Evolutionary conservation across 2,888 invertebrate genomes (phyloP).

Genomic region (Acrobasis consociella): DNA sequence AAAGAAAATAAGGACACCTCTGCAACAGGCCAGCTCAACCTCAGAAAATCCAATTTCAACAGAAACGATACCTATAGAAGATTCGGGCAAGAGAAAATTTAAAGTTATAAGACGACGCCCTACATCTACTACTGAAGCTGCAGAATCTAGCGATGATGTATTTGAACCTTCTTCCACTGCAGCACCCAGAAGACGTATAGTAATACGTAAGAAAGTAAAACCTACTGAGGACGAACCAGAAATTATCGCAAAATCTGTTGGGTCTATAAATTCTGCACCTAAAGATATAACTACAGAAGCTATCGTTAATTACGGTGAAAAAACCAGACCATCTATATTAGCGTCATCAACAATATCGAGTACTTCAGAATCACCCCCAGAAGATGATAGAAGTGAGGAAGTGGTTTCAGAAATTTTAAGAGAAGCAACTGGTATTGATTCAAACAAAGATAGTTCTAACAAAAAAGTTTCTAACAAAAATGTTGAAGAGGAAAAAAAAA

Average conservation of each 20-base stretch:
- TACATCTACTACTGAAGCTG: slow-evolving; percentile 45
- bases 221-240: slow-evolving; percentile 53
- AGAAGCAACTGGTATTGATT: slow-evolving; percentile 40
- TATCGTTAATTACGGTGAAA: slow-evolving; percentile 69
- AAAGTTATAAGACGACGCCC: slow-evolving; percentile 67
- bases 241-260: slow-evolving; percentile 51
- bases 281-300: slow-evolving; percentile 48
- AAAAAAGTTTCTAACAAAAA: not conserved
- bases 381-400: slow-evolving; percentile 19
- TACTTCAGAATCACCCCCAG: slow-evolving; percentile 33
- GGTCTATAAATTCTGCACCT: slow-evolving; percentile 46
- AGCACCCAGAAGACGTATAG: slow-evolving; percentile 60
- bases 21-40: slow-evolving; percentile 29
- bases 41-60: slow-evolving; percentile 47
- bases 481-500: not conserved
- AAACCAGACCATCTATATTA: slow-evolving; percentile 44
- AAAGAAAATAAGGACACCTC: slow-evolving; percentile 53
- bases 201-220: slow-evolving; percentile 67
- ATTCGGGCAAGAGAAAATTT: slow-evolving; percentile 62
- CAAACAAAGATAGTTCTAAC: slow-evolving; percentile 35
- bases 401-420: slow-evolving; percentile 22
- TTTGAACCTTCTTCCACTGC: slow-evolving; percentile 42
- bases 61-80: slow-evolving; percentile 55
- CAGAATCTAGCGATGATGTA: slow-evolving; percentile 36
- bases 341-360: slow-evolving; percentile 34